These are phyloP conservation scores for Hypolimnas misippus DNA, from an alignment of 2,888 invertebrate genomes.

Conservation along the genomic window DNA sequence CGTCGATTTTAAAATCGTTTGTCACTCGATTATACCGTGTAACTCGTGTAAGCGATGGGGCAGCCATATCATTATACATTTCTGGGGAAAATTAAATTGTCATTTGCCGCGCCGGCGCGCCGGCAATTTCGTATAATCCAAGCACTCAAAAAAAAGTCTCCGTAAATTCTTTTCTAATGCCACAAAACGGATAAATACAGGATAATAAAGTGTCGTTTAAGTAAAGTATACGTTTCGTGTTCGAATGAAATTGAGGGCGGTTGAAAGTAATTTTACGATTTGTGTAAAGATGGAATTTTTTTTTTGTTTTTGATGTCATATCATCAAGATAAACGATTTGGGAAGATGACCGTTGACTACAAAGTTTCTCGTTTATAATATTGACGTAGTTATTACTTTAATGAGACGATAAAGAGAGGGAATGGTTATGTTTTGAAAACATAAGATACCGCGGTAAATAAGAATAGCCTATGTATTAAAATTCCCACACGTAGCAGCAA, in stretches of 20 bases:
- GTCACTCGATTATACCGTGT: constrained; percentile 78
- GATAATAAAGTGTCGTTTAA: constrained; percentile 83
- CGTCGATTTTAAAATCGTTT: constrained; percentile 76
- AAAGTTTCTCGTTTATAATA: not conserved
- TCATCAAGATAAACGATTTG: constrained; percentile 6
- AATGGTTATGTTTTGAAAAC: not conserved
- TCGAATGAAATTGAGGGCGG: constrained; percentile 34
- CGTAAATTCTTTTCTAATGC: constrained; percentile 70
- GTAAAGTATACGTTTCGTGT: constrained; percentile 70
- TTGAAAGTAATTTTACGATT: constrained; percentile 30
- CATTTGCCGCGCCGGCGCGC: constrained; percentile 64
- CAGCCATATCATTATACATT: constrained; percentile 73
- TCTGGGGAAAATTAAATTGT: constrained; percentile 74
- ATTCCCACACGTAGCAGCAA: constrained; percentile 40
- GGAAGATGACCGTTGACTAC: not conserved
- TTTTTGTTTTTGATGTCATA: constrained; percentile 1
- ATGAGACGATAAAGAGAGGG: not conserved
- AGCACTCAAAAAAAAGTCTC: constrained; percentile 25
- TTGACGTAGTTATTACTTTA: not conserved
- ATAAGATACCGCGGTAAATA: constrained; percentile 1
- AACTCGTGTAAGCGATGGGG: constrained; percentile 70
- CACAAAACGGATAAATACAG: constrained; percentile 74
- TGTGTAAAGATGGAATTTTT: constrained; percentile 26
- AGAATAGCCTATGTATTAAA: constrained; percentile 10
- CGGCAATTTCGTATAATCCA: constrained; percentile 64